phyloP scores from a whole-genome alignment of 2,113 vertebrate genomes.

The Asarcornis scutulata region DNA sequence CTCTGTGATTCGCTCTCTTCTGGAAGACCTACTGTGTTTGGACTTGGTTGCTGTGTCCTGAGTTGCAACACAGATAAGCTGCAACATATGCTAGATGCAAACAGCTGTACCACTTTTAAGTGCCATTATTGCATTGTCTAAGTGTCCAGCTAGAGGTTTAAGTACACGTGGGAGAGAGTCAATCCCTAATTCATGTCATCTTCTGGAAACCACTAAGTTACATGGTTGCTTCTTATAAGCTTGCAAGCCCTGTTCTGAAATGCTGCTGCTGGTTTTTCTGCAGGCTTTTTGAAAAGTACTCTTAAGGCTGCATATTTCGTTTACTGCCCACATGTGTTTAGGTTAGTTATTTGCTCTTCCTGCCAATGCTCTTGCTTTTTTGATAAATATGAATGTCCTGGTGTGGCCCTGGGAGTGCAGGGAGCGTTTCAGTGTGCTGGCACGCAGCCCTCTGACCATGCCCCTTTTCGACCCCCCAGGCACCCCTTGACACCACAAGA shows the following conservation, averaged over 20 bases:
- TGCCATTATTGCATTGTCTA: background rate
- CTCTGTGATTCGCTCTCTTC: background rate
- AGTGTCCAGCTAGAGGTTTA: background rate
- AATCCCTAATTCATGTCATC: background rate
- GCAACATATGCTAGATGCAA: background rate
- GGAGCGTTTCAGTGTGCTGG: accelerated
- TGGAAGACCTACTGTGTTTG: background rate
- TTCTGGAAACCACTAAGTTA: background rate
- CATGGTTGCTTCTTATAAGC: background rate
- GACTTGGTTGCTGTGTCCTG: background rate
- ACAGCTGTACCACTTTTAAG: background rate
- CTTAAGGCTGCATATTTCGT: background rate
- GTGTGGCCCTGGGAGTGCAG: background rate
- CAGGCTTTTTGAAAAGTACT: background rate
- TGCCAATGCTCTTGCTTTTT: background rate
- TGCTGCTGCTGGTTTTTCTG: background rate
- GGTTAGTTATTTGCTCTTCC: background rate
- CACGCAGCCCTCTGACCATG: accelerated
- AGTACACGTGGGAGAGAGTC: background rate
- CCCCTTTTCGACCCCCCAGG: too few species aligned
- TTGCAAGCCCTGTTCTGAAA: background rate
- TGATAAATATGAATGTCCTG: accelerated
- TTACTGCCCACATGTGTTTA: background rate
- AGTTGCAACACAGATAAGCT: background rate
- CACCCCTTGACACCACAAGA: background rate